Evolutionary conservation across 1,140 invertebrate species (phyloP), one percentile per base, ranked within the genome.

Genomic region (Nymphalis io): DNA sequence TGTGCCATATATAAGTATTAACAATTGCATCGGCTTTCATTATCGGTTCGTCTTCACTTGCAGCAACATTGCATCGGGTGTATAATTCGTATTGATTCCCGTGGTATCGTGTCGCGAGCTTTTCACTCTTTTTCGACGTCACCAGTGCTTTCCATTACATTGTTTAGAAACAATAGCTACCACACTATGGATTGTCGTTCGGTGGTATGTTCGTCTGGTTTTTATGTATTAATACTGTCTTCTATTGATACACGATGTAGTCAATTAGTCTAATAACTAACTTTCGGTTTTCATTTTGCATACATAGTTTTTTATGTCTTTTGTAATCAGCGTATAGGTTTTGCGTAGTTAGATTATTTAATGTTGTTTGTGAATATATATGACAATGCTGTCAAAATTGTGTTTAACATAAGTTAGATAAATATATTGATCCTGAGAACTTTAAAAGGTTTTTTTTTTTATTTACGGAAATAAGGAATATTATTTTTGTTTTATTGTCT

Each of bases 1-100:
- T 82, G 79, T 77, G 68, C 67, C 80, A 84, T 89, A 89, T 87
- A 89, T 71, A 86, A 84, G 84, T 82, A 82, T 80, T 76, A 74
- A 76, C 66, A 75, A 69, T 61, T 61, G 78, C 72, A 76, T 78
- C 66, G 60, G 73, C 78, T 81, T 81, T 81, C 84, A 87, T 87
- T 85, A 82, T 76, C 62, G 66, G 73, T 78, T 73, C 68, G 76
- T 75, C 62, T 69, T 62, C 42, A 72, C 69, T 58, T 48, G 63
- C 23, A 61, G 46, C 13, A 46, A 60, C 62, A 71, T 27, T 53
- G 46, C 63, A 57, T 65, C 51, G 23, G 10, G 20, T 55, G 1
- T 27, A 27, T 70, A 23, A 53, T 61, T 33, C 8, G 2, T 39
- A 65, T 58, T 40, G 53, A 51, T 51, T 51, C 46, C 46, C 46